These are phyloP conservation scores for Diogma glabrata DNA, from an alignment of 2,888 invertebrate species.

Conservation along the genomic window DNA sequence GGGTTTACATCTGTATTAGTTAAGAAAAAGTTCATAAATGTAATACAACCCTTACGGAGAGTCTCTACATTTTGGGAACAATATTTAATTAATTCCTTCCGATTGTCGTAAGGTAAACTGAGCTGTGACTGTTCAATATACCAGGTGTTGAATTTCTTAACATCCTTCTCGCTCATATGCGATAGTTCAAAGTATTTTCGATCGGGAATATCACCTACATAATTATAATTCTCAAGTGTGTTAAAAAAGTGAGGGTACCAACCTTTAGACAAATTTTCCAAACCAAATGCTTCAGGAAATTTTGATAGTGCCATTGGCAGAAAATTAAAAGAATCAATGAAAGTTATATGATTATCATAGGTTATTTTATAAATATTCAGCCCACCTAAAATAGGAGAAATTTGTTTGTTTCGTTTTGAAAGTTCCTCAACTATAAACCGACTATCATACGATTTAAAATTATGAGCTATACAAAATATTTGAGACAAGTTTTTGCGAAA, in stretches of 20 bases:
- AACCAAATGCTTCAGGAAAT: conserved; percentile 5
- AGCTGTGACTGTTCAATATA: background rate
- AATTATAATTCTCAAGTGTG: background rate
- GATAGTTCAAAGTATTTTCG: no score
- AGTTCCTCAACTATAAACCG: background rate
- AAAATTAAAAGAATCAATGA: background rate
- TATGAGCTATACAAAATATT: conserved; percentile 1
- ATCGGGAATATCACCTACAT: background rate
- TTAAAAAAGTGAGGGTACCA: conserved; percentile 4
- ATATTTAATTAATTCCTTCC: background rate
- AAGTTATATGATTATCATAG: background rate
- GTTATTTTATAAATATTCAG: background rate
- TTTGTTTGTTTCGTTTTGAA: background rate
- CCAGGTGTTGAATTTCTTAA: background rate
- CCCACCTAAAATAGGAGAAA: background rate
- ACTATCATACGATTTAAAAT: background rate
- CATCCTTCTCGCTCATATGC: background rate
- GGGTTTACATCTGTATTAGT: background rate
- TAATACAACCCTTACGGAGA: background rate
- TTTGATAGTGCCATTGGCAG: background rate
- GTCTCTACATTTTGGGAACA: background rate
- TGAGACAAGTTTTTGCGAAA: background rate
- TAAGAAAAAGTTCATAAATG: background rate
- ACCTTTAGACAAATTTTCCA: background rate
- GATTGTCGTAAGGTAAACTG: background rate